A percentile compares a stretch with the other conserved stretches of the same genome.
Evolutionary conservation across 1,140 invertebrate species (phyloP).

Genomic region (Gryllus bimaculatus): DNA sequence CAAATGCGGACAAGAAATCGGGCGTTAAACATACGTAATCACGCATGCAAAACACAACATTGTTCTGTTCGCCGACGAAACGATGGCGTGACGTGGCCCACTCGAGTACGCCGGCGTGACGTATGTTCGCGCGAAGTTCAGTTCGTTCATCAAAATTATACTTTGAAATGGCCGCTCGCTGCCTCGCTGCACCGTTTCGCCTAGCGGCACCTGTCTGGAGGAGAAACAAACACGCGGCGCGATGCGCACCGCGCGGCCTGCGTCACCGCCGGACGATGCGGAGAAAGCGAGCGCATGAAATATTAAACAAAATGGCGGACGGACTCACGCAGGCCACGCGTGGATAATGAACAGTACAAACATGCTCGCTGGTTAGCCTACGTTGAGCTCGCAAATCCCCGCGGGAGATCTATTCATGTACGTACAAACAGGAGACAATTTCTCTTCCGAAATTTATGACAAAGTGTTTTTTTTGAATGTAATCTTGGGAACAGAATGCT

Average conservation of each 20-base stretch:
- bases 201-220: background rate
- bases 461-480: no score
- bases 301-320: background rate
- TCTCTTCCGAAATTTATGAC: no score
- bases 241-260: background rate
- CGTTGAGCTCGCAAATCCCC: no score
- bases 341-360: no score
- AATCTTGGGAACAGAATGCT: no score
- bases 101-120: background rate
- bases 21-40: background rate
- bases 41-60: background rate
- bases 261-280: background rate
- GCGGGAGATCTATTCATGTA: no score
- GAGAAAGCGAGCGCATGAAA: background rate
- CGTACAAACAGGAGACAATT: no score
- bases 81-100: background rate
- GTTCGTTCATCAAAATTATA: conserved; percentile 5
- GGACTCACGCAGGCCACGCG: no score
- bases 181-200: background rate
- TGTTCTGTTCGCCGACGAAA: background rate
- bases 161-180: background rate
- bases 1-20: background rate
- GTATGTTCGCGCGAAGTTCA: background rate
- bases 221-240: background rate
- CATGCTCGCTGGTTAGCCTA: no score